Evolutionary conservation across 2,888 invertebrate species (phyloP).

Genomic region (Lithosia quadra): DNA sequence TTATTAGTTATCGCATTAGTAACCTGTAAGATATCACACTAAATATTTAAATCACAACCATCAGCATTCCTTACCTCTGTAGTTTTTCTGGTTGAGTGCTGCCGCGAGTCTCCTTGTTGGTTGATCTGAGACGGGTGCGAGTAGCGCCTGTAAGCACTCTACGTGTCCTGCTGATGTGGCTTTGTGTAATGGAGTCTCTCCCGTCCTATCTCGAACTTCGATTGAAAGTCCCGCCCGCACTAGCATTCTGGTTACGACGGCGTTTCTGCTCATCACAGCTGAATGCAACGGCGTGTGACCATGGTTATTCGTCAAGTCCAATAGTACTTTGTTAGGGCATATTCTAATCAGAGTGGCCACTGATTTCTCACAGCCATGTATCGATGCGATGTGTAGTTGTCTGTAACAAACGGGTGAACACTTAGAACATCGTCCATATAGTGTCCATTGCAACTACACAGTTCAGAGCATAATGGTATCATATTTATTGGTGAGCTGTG

Average conservation of each 20-base stretch:
- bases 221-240: slow-evolving; percentile 93
- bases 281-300: slow-evolving; percentile 95
- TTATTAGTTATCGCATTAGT: neutral
- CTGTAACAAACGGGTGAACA: slow-evolving; percentile 81
- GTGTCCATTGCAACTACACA: neutral
- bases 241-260: slow-evolving; percentile 91
- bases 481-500: slow-evolving; percentile 17
- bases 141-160: slow-evolving; percentile 91
- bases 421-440: neutral
- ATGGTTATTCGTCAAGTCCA: slow-evolving; percentile 93
- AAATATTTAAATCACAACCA: neutral
- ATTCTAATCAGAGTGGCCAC: slow-evolving; percentile 91
- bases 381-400: slow-evolving; percentile 94
- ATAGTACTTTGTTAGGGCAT: slow-evolving; percentile 91
- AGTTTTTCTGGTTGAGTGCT: slow-evolving; percentile 93
- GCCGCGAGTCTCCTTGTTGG: slow-evolving; percentile 76
- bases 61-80: slow-evolving; percentile 88
- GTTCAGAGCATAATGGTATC: neutral
- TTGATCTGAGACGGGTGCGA: slow-evolving; percentile 87
- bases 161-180: slow-evolving; percentile 91
- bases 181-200: slow-evolving; percentile 95
- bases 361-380: slow-evolving; percentile 91
- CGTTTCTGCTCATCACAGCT: slow-evolving; percentile 92
- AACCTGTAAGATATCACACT: slow-evolving; percentile 8
- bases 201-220: slow-evolving; percentile 89